Evolutionary conservation across 2,888 invertebrate genomes (phyloP), one percentile per base, ranked within the genome.

Genomic region (Pristionchus entomophagus): DNA sequence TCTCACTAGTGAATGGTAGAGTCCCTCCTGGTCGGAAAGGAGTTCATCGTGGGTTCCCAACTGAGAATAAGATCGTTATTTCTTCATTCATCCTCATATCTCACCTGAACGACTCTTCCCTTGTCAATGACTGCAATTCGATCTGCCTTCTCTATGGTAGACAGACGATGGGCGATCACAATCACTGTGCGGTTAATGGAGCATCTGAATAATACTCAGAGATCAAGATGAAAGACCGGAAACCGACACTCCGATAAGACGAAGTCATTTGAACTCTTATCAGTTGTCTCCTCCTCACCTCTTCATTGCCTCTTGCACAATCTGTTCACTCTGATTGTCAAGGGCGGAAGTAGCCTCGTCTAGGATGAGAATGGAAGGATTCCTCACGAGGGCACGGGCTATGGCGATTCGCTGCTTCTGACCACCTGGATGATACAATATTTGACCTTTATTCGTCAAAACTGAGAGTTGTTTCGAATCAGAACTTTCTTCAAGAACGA

Each of bases 91-190:
- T 38, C 0, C 1, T 22, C 3, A 77, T 77, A 22, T 45, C 32
- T 49, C 32, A 80, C 78, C 78, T 80, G 78, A 6, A 49, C 51
- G 2, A 93, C 87, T n/a, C 69, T 65, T n/a, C 92, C 92, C 78
- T 90, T 89, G 80, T 93, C 87, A 41, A 92, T 88, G 32, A 92
- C 92, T 49, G 93, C 85, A 51, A 92, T 92, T 10, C 89, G 83
- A 89, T 94, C 94, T 38, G 94, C 94, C 82, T 94, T 94, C 87
- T 94, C 93, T 26, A 94, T 94, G 1, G 94, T 94, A 22, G 94
- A 94, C 41, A 94, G 91, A 5, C 94, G 90, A 86, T 94, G 94
- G 0, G 94, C 94, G 26, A 94, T 94, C 35, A 94, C 92, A 45
- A 94, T 92, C 56, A 94, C 94, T 1, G 94, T 94, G 35, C 94